Conservation (phyloP, 2,797 vertebrate species). For the Aplochiton taeniatus region DNA sequence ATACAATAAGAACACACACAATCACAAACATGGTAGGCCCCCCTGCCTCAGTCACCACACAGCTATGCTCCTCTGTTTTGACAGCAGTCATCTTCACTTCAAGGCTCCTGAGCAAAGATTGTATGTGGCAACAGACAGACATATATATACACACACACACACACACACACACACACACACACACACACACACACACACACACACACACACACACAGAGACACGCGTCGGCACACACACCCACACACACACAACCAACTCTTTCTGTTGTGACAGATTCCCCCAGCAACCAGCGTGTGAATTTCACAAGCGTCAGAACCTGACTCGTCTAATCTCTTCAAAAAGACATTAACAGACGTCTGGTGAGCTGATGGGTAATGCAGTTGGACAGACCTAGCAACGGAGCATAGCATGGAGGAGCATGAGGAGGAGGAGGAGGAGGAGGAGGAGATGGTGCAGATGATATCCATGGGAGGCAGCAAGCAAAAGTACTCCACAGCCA, state of each 20-base stretch:
- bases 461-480: slow-evolving; percentile 37
- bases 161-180: slow-evolving; percentile 46
- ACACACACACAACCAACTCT: slow-evolving; percentile 42
- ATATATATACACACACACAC: no score
- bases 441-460: slow-evolving; percentile 35
- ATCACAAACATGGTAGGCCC: neutral
- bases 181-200: slow-evolving; percentile 41
- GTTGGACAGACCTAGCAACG: slow-evolving; percentile 56
- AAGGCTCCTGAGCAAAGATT: slow-evolving; percentile 58
- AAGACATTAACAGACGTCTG: slow-evolving; percentile 58
- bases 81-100: slow-evolving; percentile 63
- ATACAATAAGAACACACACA: neutral
- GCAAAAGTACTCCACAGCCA: neutral
- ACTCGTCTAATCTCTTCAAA: slow-evolving; percentile 66
- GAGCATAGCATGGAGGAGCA: slow-evolving; percentile 36
- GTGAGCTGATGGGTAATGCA: slow-evolving; percentile 54
- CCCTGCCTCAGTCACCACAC: slow-evolving; percentile 7
- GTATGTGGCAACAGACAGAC: slow-evolving; percentile 47
- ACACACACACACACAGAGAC: slow-evolving; percentile 5
- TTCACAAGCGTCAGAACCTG: slow-evolving; percentile 48
- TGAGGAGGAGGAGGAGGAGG: slow-evolving; percentile 34
- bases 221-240: slow-evolving; percentile 44
- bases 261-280: slow-evolving; percentile 66
- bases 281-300: slow-evolving; percentile 49
- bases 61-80: slow-evolving; percentile 37